Base-by-base conservation (phyloP, 1,140 invertebrate species). In the Chymomyza costata region DNA sequence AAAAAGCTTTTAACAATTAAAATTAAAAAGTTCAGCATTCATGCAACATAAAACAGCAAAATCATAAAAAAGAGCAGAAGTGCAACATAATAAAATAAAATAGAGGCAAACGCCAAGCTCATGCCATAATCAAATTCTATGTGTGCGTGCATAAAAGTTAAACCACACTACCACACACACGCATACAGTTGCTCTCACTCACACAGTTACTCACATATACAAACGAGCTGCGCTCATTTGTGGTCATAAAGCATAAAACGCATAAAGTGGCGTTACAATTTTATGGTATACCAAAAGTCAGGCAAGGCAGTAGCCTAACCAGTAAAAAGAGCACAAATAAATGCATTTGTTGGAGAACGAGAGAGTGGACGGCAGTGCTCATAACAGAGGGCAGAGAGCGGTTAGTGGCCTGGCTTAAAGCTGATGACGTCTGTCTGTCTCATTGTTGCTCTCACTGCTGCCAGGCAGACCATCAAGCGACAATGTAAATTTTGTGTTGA, bases 401-500 rank as follows among this genome's bases (percentile, higher is more conserved):
- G 3, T 25, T 25, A 8, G 16, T 2, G 17, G 19, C 31, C 16
- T 8, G 19, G 16, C 46, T 35, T 25, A 31, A 51, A 44, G 61
- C 61, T 58, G 70, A 65, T 57, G 54, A 48, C 54, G 66, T 50
- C 52, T 56, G 43, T 65, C 49, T 38, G 46, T 46, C 41, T 34
- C 18, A 32, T 49, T 51, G 66, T 50, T 65, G 30, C 39, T 25
- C 21, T 5, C 6, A 14, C 13, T 8, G 49, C 31, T 47, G 45
- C 32, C 58, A 59, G 39, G n/a, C n/a, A 17, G 48, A 57, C 53
- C 58, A 80, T 65, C 68, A 81, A 71, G 70, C 57, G 66, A 76
- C 78, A 82, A 71, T 82, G 78, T 82, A 82, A 78, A 82, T 82
- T 82, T 71, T 82, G 67, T 82, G 78, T 73, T 82, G 78, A 82